Base-by-base conservation (phyloP, 2,888 invertebrate genomes). In the Caenorhabditis afra region DNA sequence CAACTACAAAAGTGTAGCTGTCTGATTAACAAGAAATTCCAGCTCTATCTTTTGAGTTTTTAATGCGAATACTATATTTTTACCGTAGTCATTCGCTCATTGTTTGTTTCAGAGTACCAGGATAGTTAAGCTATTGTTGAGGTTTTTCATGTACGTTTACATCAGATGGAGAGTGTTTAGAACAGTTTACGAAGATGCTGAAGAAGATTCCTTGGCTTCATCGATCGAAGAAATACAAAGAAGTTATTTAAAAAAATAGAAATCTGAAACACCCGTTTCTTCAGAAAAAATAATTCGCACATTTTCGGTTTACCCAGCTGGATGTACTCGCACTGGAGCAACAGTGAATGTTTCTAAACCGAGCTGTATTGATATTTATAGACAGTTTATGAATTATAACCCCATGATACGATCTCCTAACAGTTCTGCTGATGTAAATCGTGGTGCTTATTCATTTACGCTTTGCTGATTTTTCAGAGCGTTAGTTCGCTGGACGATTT, bases 341-440 rank as follows among this genome's bases (percentile, higher is more conserved):
- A 18, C n/a, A 10, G 12, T 7, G 47, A 57, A 29, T 7, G 3
- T 29, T 7, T 29, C 29, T 18, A 37, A 47, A 18, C 73, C 73
- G 0, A 23, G 44, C 29, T 73, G 73, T 16, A 73, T 73, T 11
- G 64, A 73, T 0, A 3, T 73, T 0, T 73, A 64, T 12, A n/a
- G 39, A 0, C 57, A 64, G 20, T 73, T 73, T 37, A 73, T 73
- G 73, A 64, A 20, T 8, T 62, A 62, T 35, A 62, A n/a, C n/a
- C n/a, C n/a, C n/a, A n/a, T n/a, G n/a, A n/a, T n/a, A n/a, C n/a
- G n/a, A n/a, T n/a, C n/a, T n/a, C n/a, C n/a, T n/a, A n/a, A n/a
- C n/a, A n/a, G n/a, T n/a, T n/a, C n/a, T n/a, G n/a, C n/a, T n/a
- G n/a, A n/a, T n/a, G n/a, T n/a, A n/a, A n/a, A n/a, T n/a, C n/a